Conservation (phyloP, 2,113 vertebrate genomes). For the Triplophysa tibetana region DNA sequence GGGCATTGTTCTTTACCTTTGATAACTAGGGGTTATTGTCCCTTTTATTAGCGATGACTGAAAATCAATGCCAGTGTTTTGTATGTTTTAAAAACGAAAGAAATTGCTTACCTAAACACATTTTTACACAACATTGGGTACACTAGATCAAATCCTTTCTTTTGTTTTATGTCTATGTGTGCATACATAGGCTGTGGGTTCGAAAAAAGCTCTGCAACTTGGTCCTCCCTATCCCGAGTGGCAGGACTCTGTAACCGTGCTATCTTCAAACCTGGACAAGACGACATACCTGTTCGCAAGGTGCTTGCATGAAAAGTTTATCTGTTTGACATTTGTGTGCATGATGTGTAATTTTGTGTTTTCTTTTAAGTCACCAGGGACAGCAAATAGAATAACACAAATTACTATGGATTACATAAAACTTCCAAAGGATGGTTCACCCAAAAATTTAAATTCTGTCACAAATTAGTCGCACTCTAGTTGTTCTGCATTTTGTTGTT, state of each 20-base stretch:
- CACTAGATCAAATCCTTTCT: neutral
- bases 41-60: neutral
- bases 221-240: slow-evolving; percentile 81
- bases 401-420: too few relatives aligned
- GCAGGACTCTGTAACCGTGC: slow-evolving; percentile 89
- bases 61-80: neutral
- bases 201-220: slow-evolving; percentile 84
- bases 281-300: slow-evolving; percentile 81
- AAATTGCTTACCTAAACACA: neutral
- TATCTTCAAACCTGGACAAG: slow-evolving; percentile 84
- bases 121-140: slow-evolving; percentile 1
- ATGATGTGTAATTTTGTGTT: too few relatives aligned
- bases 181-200: slow-evolving; percentile 77
- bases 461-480: too few relatives aligned
- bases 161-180: slow-evolving; percentile 28
- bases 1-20: neutral
- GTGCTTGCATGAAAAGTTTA: slow-evolving; percentile 55
- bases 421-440: too few relatives aligned
- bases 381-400: too few relatives aligned
- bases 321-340: too few relatives aligned
- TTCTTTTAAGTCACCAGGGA: too few relatives aligned
- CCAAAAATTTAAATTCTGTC: too few relatives aligned
- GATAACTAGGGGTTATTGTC: neutral
- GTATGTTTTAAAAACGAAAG: neutral
- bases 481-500: too few relatives aligned